A percentile compares a stretch with the other conserved stretches of the same genome.
Conservation (phyloP, 1,140 invertebrate species). For the Formica exsecta region DNA sequence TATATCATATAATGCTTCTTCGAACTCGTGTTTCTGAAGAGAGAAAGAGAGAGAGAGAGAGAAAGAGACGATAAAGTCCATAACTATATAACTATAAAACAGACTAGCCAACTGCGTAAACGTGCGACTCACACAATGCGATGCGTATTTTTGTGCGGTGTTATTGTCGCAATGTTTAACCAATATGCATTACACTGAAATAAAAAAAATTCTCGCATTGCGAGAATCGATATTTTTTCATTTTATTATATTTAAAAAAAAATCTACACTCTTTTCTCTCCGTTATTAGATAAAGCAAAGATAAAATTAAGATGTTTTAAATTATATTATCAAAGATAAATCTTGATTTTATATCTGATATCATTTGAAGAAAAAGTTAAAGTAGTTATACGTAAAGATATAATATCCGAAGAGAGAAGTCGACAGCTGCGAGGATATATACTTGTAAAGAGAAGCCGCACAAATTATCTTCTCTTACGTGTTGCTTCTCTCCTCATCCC, state of each 20-base stretch:
- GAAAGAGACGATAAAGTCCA: not conserved
- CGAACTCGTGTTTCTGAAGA: constrained; percentile 77
- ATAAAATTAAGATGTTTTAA: not conserved
- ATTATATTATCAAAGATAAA: not conserved
- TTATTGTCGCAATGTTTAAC: constrained; percentile 2
- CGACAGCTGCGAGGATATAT: not conserved
- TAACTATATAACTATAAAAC: constrained; percentile 10
- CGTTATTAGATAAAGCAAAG: not conserved
- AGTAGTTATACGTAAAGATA: not conserved
- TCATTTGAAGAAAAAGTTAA: not conserved
- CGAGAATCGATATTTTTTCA: not conserved
- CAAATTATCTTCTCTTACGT: constrained; percentile 19
- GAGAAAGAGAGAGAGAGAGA: not conserved
- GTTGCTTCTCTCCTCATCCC: not conserved
- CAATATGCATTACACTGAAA: not conserved
- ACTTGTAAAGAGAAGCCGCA: constrained; percentile 38
- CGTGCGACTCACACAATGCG: not conserved
- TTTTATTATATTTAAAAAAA: not conserved
- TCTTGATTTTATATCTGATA: constrained; percentile 8
- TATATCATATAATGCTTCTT: constrained; percentile 73
- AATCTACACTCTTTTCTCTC: not conserved
- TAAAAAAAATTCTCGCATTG: not conserved
- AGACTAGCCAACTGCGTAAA: not conserved
- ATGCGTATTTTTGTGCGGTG: not conserved
- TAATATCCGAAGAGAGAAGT: not conserved